phyloP scores from a whole-genome alignment of 2,113 vertebrate species.

The Sylvietta virens region DNA sequence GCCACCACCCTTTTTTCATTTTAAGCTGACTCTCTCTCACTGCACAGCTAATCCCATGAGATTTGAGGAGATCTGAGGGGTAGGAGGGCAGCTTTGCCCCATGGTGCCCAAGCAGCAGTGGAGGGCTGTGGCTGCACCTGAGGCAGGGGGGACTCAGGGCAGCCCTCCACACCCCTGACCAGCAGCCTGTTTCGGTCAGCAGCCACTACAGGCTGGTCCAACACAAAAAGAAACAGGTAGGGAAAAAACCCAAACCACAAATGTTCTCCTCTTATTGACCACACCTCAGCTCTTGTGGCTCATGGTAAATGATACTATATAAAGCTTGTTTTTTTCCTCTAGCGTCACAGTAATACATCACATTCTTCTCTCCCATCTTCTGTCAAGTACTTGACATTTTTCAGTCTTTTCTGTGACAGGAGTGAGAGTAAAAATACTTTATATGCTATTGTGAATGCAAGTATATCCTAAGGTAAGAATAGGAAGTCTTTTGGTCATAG shows the following conservation, averaged over 20 bases:
- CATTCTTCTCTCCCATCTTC: not conserved
- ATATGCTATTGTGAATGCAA: not conserved
- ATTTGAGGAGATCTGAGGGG: not conserved
- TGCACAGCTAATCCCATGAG: not conserved
- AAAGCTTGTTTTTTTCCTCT: not conserved
- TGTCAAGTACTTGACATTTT: not conserved
- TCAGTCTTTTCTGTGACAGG: not conserved
- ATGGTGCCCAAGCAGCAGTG: not conserved
- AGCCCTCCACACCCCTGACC: not conserved
- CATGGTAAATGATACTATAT: not conserved
- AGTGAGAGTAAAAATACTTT: not conserved
- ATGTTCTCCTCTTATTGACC: not conserved
- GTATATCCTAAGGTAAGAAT: not conserved
- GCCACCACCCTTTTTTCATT: not conserved
- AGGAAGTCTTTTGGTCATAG: not conserved
- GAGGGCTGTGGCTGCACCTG: not conserved
- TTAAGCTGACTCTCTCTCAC: not conserved
- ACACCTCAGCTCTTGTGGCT: not conserved
- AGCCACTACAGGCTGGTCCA: not conserved
- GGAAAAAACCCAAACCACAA: not conserved
- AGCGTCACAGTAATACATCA: not conserved
- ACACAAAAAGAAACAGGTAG: not conserved
- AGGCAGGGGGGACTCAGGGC: not conserved
- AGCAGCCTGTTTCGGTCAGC: not conserved
- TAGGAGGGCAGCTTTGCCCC: not conserved